phyloP scores from a whole-genome alignment of 2,113 vertebrate genomes.

The Laticauda laticaudata region DNA sequence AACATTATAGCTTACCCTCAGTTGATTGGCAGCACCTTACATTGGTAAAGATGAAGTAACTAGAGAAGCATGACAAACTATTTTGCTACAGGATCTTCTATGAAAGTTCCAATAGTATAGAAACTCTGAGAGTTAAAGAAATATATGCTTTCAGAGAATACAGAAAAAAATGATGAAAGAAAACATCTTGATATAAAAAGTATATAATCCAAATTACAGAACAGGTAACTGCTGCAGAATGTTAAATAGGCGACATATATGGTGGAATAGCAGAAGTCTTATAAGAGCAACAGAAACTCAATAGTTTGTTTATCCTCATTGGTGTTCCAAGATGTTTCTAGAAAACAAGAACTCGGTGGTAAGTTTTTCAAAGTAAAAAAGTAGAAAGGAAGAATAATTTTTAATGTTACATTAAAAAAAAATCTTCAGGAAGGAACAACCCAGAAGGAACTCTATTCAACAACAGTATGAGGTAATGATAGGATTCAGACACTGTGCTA shows the following conservation, averaged over 20 bases:
- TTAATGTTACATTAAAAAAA: not conserved
- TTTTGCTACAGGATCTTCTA: slow-evolving; percentile 34
- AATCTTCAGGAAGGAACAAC: not conserved
- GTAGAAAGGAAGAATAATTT: not conserved
- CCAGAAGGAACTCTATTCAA: not conserved
- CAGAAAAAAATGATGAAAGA: not conserved
- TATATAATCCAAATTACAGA: not conserved
- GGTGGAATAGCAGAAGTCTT: not conserved
- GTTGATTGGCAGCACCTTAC: slow-evolving; percentile 39
- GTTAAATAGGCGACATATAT: not conserved
- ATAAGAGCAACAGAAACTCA: not conserved
- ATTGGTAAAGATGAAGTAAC: slow-evolving; percentile 46
- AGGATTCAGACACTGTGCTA: not conserved
- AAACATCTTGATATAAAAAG: not conserved
- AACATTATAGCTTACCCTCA: slow-evolving; percentile 56
- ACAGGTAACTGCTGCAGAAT: not conserved
- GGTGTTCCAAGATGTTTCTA: not conserved
- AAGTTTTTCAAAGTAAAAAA: not conserved
- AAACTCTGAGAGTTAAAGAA: not conserved
- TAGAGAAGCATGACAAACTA: slow-evolving; percentile 24
- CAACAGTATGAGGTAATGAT: not conserved
- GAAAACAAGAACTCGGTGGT: not conserved
- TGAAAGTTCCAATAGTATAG: not conserved
- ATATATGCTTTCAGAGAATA: not conserved
- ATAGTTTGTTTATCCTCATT: not conserved